These are phyloP conservation scores for Drosophila asahinai DNA, from an alignment of 1,140 invertebrate genomes.

Conservation along the genomic window DNA sequence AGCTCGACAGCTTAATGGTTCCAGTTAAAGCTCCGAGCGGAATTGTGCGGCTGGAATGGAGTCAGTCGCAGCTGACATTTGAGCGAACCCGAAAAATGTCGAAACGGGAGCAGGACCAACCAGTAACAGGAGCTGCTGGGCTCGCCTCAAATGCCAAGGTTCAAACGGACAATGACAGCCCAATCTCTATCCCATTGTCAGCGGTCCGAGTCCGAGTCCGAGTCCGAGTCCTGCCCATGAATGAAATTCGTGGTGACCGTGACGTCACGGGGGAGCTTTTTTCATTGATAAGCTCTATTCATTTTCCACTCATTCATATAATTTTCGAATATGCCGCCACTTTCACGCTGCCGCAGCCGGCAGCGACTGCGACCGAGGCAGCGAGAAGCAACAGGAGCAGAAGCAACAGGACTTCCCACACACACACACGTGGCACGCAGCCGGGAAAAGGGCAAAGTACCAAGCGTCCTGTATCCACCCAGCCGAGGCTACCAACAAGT, in stretches of 20 bases:
- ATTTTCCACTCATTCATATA: slow-evolving; percentile 57
- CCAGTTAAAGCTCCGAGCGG: slow-evolving; percentile 20
- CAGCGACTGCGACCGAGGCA: slow-evolving; percentile 11
- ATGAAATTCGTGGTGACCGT: slow-evolving; percentile 34
- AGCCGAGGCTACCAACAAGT: slow-evolving; percentile 18
- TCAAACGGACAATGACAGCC: slow-evolving; percentile 23
- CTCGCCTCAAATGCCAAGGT: slow-evolving; percentile 57
- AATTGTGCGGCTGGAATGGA: slow-evolving; percentile 15
- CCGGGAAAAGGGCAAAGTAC: slow-evolving; percentile 71
- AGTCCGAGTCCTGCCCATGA: slow-evolving; percentile 29
- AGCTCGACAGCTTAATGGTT: slow-evolving; percentile 11
- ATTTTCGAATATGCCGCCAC: slow-evolving; percentile 12
- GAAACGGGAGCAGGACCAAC: neutral
- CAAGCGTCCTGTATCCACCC: slow-evolving; percentile 28
- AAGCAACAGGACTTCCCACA: slow-evolving; percentile 52
- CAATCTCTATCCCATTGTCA: neutral
- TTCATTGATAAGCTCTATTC: slow-evolving; percentile 63
- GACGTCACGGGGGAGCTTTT: slow-evolving; percentile 64
- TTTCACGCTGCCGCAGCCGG: slow-evolving; percentile 27
- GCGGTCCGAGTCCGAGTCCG: too few relatives aligned
- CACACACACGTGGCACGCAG: slow-evolving; percentile 55
- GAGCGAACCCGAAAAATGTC: slow-evolving; percentile 2
- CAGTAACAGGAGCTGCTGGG: neutral
- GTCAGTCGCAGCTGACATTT: slow-evolving; percentile 46
- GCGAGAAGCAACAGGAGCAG: slow-evolving; percentile 14